Base-by-base conservation (phyloP, 2,113 vertebrate genomes). In the Heterochromis multidens region DNA sequence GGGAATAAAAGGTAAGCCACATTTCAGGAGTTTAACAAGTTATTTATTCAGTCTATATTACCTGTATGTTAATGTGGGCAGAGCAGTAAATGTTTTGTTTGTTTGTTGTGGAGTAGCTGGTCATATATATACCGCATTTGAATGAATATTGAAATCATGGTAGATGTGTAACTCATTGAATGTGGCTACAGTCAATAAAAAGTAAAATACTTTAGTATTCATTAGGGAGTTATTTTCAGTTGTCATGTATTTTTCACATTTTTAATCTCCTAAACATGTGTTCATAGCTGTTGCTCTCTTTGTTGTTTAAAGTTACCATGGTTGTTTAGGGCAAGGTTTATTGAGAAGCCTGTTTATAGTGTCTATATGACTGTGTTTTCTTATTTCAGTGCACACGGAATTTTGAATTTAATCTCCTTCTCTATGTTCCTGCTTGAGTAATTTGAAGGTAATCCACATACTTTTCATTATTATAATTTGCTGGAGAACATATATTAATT, bases 1-100 rank as follows among this genome's bases (percentile, higher is more conserved):
- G 70, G 87, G 80, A 85, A 91, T 79, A 94, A 96, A 95, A 92
- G 79, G 74, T 90, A 93, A 87, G 91, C 93, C 86, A 86, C 84
- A 93, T 94, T 95, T 94, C 89, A 94, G 56, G 85, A 82, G 88
- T 92, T 94, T 94, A 93, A 86, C 88, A 87, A 93, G 79, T 82
- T 95, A 94, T 96, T 95, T 95, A 88, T 93, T 87, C 88, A 81
- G 92, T 95, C 89, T 90, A 94, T 93, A 95, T 93, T 84, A 94
- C 85, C 83, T 88, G 90, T 87, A 61, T 91, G 80, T 63, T 79
- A 52, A 62, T 83, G 58, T 62, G 84, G 35, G 70, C 6, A 70
- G 31, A 82, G 67, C 78, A 49, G 25, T n/a, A 29, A 57, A 65
- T 63, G 17, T 17, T 74, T 46, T 31, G 12, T 85, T 88, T 89